Base-by-base conservation (phyloP, 2,797 vertebrate species). In the Galaxias olidus region DNA sequence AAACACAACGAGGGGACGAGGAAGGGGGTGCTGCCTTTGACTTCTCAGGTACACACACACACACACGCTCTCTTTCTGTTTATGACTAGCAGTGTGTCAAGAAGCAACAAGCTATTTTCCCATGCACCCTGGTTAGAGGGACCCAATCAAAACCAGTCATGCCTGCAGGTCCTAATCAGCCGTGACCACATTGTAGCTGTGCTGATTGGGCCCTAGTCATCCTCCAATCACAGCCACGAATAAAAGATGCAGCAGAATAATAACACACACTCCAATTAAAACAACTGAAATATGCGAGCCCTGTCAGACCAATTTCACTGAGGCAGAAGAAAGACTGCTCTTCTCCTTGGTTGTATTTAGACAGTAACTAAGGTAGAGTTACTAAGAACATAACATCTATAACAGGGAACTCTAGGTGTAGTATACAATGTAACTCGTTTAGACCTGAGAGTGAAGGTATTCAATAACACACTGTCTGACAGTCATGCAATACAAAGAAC, bases 1-100 rank as follows among this genome's bases (percentile, higher is more conserved):
- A 98, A 90, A 95, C 95, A 1, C 96, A 94, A 65, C 91, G 89
- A 58, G 90, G 78, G 4, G 92, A 94, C 42, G 96, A 97, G 58
- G 96, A 97, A 63, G 93, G 93, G 41, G 74, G 80, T 15, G 86
- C 82, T 68, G 85, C 65, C 62, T 95, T 95, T 10, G 95, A 96
- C 76, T 95, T 96, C 84, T 90, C 89, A 69, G 97, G 96, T 99
- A 94, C 41, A 52, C 10, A 47, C 41, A 52, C 59, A 53, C 63
- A n/a, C 50, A 45, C 13, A 66, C 59, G 46, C 65, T 30, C 30
- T 30, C 30, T 30, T 30, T 30, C 30, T 30, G 30, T 30, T 6
- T 30, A 30, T 3, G 2, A 30, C 30, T 30, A 30, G 30, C 30
- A 6, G 30, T 30, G 2, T 30, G 30, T 30, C 30, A 30, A 30